These are phyloP conservation scores for Chaetodon auriga DNA, from an alignment of 2,113 vertebrate genomes.

Conservation along the genomic window DNA sequence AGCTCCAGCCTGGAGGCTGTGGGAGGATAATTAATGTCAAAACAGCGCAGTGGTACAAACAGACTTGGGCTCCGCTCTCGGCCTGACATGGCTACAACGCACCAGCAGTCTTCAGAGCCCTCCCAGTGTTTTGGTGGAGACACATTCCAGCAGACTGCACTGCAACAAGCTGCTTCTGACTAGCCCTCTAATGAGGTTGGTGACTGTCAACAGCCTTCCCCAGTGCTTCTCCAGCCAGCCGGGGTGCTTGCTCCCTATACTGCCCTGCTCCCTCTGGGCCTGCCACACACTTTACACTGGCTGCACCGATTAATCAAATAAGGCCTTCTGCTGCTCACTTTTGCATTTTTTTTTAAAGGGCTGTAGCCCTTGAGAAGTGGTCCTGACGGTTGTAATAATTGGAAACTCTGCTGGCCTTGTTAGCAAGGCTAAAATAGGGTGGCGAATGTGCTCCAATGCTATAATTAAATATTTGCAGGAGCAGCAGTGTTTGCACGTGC, in stretches of 20 bases:
- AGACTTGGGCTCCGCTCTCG: slow-evolving; percentile 60
- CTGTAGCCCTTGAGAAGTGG: slow-evolving; percentile 58
- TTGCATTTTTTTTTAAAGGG: slow-evolving; percentile 49
- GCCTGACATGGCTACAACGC: slow-evolving; percentile 74
- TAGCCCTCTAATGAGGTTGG: slow-evolving; percentile 85
- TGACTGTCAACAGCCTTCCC: slow-evolving; percentile 82
- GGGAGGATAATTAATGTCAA: slow-evolving; percentile 84
- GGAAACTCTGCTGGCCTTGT: slow-evolving; percentile 65
- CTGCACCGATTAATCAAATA: slow-evolving; percentile 83
- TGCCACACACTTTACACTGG: slow-evolving; percentile 77
- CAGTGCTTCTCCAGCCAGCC: slow-evolving; percentile 55
- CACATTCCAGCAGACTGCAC: slow-evolving; percentile 83
- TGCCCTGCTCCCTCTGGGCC: slow-evolving; percentile 66
- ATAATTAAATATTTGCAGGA: slow-evolving; percentile 68
- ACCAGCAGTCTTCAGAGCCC: slow-evolving; percentile 72
- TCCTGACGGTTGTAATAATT: slow-evolving; percentile 72
- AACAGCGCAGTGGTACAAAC: slow-evolving; percentile 73
- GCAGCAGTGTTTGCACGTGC: slow-evolving; percentile 22
- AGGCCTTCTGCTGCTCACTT: slow-evolving; percentile 66
- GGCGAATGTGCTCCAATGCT: slow-evolving; percentile 47
- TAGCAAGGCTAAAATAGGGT: slow-evolving; percentile 65
- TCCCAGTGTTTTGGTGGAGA: slow-evolving; percentile 74
- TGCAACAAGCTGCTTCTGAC: slow-evolving; percentile 73
- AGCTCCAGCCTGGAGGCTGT: slow-evolving; percentile 57
- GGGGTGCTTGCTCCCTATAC: slow-evolving; percentile 48